Conservation (phyloP, 2,888 invertebrate species). For the Heliconius cydno region DNA sequence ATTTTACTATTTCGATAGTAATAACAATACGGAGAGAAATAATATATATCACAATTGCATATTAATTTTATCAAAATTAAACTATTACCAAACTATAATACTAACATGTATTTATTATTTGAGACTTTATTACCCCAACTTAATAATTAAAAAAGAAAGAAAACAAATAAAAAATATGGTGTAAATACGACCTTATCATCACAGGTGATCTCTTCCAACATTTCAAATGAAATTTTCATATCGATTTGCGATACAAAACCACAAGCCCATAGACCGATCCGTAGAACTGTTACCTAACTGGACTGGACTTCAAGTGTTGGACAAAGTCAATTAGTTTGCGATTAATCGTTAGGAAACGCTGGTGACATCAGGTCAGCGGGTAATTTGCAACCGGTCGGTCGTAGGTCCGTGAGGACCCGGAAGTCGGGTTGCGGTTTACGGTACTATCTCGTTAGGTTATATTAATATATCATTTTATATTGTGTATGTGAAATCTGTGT, state of each 20-base stretch:
- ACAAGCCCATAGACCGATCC: slow-evolving; percentile 28
- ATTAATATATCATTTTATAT: background rate
- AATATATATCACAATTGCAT: too few species aligned
- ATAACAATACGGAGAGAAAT: too few species aligned
- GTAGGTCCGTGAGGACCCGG: background rate
- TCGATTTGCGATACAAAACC: slow-evolving; percentile 31
- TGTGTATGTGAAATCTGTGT: background rate
- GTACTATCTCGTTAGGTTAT: background rate
- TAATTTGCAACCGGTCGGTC: slow-evolving; percentile 45
- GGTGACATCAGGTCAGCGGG: slow-evolving; percentile 59
- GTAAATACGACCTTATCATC: too few species aligned
- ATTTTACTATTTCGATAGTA: too few species aligned
- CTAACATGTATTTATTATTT: too few species aligned
- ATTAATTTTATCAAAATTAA: too few species aligned
- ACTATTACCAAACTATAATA: too few species aligned
- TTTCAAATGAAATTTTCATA: slow-evolving; percentile 31
- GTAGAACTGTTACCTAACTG: slow-evolving; percentile 34
- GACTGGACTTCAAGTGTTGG: slow-evolving; percentile 37
- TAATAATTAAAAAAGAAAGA: too few species aligned
- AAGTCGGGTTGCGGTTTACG: background rate
- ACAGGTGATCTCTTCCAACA: background rate
- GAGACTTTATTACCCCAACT: too few species aligned
- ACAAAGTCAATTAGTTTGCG: slow-evolving; percentile 68
- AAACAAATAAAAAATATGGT: too few species aligned
- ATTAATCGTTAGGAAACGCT: slow-evolving; percentile 67